These are phyloP conservation scores for Alligator mississippiensis DNA, from an alignment of 2,113 vertebrate genomes.

Conservation along the genomic window DNA sequence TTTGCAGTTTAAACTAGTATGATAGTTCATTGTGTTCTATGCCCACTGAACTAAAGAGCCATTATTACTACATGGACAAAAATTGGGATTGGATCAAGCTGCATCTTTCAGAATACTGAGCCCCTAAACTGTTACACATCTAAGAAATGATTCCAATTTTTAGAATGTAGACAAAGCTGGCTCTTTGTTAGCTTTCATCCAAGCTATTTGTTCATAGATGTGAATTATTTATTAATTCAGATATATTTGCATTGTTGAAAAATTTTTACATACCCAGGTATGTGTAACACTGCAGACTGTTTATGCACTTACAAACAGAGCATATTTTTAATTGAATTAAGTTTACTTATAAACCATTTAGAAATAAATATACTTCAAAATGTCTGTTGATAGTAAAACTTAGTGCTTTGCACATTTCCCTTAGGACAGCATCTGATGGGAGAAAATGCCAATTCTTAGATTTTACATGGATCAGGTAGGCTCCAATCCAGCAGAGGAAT, in stretches of 20 bases:
- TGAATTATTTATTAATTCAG: conserved; percentile 50
- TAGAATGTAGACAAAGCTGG: conserved; percentile 26
- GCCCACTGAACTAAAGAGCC: not conserved
- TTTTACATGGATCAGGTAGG: not conserved
- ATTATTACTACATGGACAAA: conserved; percentile 4
- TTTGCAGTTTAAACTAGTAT: not conserved
- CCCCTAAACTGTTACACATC: conserved; percentile 9
- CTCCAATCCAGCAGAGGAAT: not conserved
- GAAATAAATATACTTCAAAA: conserved; percentile 11
- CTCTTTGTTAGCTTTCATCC: conserved; percentile 4
- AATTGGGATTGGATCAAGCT: not conserved
- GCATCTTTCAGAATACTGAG: not conserved
- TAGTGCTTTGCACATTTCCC: not conserved
- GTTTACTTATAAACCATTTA: not conserved
- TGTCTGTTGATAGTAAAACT: not conserved
- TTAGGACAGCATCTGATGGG: not conserved
- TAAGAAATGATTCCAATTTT: not conserved
- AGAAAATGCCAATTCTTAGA: not conserved
- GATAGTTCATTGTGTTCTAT: not conserved
- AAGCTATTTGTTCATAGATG: conserved; percentile 11
- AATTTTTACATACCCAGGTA: conserved; percentile 36
- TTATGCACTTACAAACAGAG: not conserved
- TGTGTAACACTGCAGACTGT: not conserved
- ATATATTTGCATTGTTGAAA: conserved; percentile 35
- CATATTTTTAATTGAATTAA: not conserved